A percentile compares a stretch with the other conserved stretches of the same genome.
Conservation (phyloP, 2,797 vertebrate species). For the Tolypeutes matacus region DNA sequence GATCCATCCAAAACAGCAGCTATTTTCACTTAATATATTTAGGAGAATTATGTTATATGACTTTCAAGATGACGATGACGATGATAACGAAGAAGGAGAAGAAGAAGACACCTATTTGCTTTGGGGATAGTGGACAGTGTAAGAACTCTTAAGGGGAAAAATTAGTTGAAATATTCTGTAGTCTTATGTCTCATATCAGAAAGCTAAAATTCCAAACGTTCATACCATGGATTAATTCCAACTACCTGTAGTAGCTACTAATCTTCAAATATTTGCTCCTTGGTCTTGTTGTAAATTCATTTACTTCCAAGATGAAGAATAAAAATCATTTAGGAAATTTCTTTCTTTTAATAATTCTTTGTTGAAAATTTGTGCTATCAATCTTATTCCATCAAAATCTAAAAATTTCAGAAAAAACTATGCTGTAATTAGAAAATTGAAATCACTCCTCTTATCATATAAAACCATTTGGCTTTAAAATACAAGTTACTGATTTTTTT, state of each 20-base stretch:
- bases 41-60: neutral
- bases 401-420: constrained; percentile 19
- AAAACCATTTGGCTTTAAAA: constrained; percentile 76
- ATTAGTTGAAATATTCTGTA: neutral
- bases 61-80: neutral
- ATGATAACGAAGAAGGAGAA: neutral
- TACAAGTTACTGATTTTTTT: constrained; percentile 64
- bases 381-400: neutral
- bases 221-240: neutral
- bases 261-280: constrained; percentile 66
- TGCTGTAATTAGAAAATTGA: constrained; percentile 71
- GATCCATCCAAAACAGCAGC: neutral
- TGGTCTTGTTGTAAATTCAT: constrained; percentile 29
- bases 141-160: neutral
- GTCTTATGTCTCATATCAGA: neutral
- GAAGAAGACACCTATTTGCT: neutral
- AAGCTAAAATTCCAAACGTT: constrained; percentile 27
- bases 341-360: neutral
- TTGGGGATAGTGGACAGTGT: neutral
- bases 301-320: constrained; percentile 72
- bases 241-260: constrained; percentile 22
- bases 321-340: neutral
- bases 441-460: constrained; percentile 60
- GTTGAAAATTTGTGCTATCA: neutral
- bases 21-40: neutral